Percentiles rank a stretch among this genome's conserved stretches.
Conservation (phyloP, 53 echinoderm and acorn worm genomes). For the Echinarachnius parma region DNA sequence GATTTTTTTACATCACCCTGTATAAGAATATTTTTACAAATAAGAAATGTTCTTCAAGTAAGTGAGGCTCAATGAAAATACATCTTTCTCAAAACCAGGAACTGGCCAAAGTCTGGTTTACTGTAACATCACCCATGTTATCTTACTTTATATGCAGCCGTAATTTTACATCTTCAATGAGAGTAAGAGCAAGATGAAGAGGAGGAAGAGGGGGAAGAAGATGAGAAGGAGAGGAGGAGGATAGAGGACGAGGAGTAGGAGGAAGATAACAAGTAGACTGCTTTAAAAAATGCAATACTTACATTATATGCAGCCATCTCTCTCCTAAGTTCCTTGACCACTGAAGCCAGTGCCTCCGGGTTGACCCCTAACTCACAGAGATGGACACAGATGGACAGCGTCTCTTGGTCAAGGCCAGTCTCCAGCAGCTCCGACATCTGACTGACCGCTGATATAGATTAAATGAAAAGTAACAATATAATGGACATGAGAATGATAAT, state of each 20-base stretch:
- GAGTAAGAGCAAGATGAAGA: not conserved
- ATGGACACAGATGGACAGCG: slow-evolving; percentile 68
- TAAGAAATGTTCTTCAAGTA: too few species aligned
- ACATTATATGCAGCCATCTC: slow-evolving; percentile 78
- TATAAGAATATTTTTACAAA: too few species aligned
- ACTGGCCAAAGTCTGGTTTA: too few species aligned
- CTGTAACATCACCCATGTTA: too few species aligned
- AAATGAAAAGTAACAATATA: not conserved
- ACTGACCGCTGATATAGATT: slow-evolving; percentile 52
- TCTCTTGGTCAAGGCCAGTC: slow-evolving; percentile 82
- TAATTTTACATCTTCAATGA: too few species aligned
- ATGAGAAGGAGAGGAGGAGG: not conserved
- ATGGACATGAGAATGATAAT: not conserved
- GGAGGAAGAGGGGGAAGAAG: not conserved
- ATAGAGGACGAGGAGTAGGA: not conserved
- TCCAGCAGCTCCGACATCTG: slow-evolving; percentile 89
- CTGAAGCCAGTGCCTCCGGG: slow-evolving; percentile 87
- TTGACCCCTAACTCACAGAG: slow-evolving; percentile 91
- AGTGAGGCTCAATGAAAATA: too few species aligned
- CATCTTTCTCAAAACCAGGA: too few species aligned
- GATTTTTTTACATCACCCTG: too few species aligned
- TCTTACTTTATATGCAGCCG: too few species aligned
- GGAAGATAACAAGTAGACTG: not conserved
- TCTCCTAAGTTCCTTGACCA: slow-evolving; percentile 76
- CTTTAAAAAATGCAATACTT: not conserved